phyloP scores from a whole-genome alignment of 2,888 invertebrate genomes.

The Saturnia pavonia region DNA sequence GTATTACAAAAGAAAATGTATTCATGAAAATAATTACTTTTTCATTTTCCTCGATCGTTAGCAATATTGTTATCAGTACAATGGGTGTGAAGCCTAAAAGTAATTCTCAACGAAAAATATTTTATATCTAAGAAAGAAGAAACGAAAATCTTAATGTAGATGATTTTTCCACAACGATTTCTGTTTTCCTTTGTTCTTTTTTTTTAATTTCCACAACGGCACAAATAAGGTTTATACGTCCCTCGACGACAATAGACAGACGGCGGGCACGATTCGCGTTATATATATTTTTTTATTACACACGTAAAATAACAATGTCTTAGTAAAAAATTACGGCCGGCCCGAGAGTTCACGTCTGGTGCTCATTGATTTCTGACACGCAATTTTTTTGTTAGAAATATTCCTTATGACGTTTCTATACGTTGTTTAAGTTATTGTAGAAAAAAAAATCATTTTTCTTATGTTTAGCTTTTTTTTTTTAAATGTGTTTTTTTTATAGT shows the following conservation, averaged over 20 bases:
- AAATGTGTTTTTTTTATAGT: too few species aligned
- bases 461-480: too few species aligned
- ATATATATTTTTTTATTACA: conserved; percentile 11
- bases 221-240: conserved; percentile 19
- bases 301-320: not conserved
- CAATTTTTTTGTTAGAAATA: not conserved
- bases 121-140: not conserved
- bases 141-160: conserved; percentile 16
- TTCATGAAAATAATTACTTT: not conserved
- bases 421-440: not conserved
- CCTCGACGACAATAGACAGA: conserved; percentile 17
- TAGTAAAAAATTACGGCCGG: not conserved
- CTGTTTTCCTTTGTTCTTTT: conserved; percentile 17
- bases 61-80: not conserved
- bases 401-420: not conserved
- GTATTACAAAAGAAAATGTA: not conserved
- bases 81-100: not conserved
- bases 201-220: conserved; percentile 20
- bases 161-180: conserved; percentile 10
- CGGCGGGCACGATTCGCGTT: not conserved
- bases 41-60: not conserved
- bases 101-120: conserved; percentile 3
- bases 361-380: conserved; percentile 7
- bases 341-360: not conserved
- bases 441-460: not conserved